Base-by-base conservation (phyloP, 2,797 vertebrate species). In the Gouania willdenowi region DNA sequence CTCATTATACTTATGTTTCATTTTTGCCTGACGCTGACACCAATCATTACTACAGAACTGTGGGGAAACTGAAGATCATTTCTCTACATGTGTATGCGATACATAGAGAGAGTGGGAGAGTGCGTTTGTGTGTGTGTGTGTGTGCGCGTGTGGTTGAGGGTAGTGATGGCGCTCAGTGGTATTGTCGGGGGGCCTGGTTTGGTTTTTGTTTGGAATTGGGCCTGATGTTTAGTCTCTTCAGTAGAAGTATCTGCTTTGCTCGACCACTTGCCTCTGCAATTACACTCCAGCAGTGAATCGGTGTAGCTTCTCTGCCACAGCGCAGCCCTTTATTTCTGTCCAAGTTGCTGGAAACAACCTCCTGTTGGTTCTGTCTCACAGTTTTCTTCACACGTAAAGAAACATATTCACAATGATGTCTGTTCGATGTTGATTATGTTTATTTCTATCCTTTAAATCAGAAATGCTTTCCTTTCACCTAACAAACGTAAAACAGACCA, bases 31-130 rank as follows among this genome's bases (percentile, higher is more conserved):
- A 79, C 58, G 48, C 76, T 81, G 80, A 81, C 81, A 77, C 84
- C 83, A 73, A 85, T 90, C 84, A 88, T 86, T 86, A 84, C 83
- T 66, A 77, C 72, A 75, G 80, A 81, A 40, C 73, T 83, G 67
- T 82, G 84, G 81, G 73, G 75, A 81, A 71, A 55, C n/a, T 40
- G 51, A 52, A 62, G 62, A 66, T 66, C 31, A 65, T 65, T 45
- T 58, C 62, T 60, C 30, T 62, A 55, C 56, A 65, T 65, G 45
- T 29, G 41, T 56, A 63, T 46, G 36, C 19, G 31, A 26, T 22
- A 10, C 30, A 22, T 26, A 26, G 42, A 10, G 30, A 22, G 26
- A 26, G 42, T 25, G 43, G 29, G 24, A 45, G 38, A 26, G 52
- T 30, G 48, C 22, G 13, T 50, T 46, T 66, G 71, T 65, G 67